Percentiles rank a stretch among this genome's conserved stretches.
Conservation (phyloP, 2,888 invertebrate species). For the Dermolepida albohirtum region DNA sequence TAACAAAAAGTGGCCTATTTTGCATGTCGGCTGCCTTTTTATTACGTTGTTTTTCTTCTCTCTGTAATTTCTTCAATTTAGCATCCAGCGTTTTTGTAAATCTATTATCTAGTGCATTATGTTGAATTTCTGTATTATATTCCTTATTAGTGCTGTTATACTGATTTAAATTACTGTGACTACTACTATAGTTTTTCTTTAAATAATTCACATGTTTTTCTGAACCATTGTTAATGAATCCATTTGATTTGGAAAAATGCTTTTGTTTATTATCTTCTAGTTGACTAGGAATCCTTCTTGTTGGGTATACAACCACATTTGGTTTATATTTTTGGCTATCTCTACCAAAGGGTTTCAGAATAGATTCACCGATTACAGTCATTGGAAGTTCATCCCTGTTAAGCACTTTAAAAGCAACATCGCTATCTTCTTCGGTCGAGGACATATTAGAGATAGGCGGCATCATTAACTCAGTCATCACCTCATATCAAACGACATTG, state of each 20-base stretch:
- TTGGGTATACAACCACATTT: conserved; percentile 70
- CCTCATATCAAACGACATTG: neutral
- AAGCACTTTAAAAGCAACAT: conserved; percentile 63
- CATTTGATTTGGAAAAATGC: conserved; percentile 61
- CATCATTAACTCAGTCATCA: conserved; percentile 44
- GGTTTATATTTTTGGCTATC: conserved; percentile 64
- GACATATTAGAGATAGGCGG: conserved; percentile 50
- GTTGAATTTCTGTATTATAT: conserved; percentile 59
- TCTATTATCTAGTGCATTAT: conserved; percentile 64
- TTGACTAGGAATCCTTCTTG: conserved; percentile 62
- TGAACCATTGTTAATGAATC: conserved; percentile 52
- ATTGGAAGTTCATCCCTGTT: conserved; percentile 64
- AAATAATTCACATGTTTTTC: conserved; percentile 57
- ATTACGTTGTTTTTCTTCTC: conserved; percentile 63
- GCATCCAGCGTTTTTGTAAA: conserved; percentile 80
- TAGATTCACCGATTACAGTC: conserved; percentile 58
- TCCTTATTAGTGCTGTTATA: conserved; percentile 57
- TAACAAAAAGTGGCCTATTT: conserved; percentile 71
- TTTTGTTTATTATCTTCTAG: conserved; percentile 59
- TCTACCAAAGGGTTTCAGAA: conserved; percentile 62
- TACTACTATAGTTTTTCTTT: conserved; percentile 63
- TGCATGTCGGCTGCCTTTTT: conserved; percentile 40
- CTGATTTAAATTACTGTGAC: conserved; percentile 65
- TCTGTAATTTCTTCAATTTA: conserved; percentile 77
- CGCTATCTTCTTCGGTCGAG: conserved; percentile 57